A percentile compares a stretch with the other conserved stretches of the same genome.
Evolutionary conservation across 1,140 invertebrate genomes (phyloP).

Genomic region (Octopus sinensis): DNA sequence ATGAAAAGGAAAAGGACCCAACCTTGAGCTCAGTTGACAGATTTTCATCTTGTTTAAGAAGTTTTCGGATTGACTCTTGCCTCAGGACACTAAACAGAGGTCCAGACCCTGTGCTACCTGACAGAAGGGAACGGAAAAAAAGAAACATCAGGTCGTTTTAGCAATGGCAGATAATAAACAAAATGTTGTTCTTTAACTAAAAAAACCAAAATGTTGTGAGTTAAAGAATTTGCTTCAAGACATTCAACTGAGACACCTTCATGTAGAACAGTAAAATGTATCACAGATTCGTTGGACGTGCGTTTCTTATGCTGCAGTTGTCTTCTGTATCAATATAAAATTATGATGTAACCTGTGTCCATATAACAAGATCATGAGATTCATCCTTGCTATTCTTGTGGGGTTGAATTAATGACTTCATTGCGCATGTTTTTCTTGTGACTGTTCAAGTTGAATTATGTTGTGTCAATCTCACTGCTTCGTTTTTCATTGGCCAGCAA

Average conservation of each 20-base stretch:
- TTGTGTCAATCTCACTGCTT: too few relatives aligned
- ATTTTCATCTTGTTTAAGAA: not conserved
- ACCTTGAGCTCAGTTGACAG: not conserved
- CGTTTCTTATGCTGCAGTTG: too few relatives aligned
- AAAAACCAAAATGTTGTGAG: not conserved
- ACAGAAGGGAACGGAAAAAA: not conserved
- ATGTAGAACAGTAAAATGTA: not conserved
- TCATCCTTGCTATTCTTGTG: too few relatives aligned
- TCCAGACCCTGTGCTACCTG: not conserved
- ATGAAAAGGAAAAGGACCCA: not conserved
- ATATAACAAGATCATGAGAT: too few relatives aligned
- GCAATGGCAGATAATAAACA: not conserved
- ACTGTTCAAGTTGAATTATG: too few relatives aligned
- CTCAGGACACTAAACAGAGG: not conserved
- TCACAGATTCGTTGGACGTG: too few relatives aligned
- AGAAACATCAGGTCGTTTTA: not conserved
- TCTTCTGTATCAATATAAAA: too few relatives aligned
- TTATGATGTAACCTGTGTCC: too few relatives aligned
- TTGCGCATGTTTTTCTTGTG: too few relatives aligned
- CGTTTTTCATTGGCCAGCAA: too few relatives aligned
- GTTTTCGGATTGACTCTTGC: not conserved
- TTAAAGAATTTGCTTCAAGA: not conserved
- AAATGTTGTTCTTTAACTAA: not conserved
- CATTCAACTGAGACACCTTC: not conserved
- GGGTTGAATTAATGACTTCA: too few relatives aligned